phyloP scores from a whole-genome alignment of 1,140 invertebrate genomes.

The Drosophila obscura region DNA sequence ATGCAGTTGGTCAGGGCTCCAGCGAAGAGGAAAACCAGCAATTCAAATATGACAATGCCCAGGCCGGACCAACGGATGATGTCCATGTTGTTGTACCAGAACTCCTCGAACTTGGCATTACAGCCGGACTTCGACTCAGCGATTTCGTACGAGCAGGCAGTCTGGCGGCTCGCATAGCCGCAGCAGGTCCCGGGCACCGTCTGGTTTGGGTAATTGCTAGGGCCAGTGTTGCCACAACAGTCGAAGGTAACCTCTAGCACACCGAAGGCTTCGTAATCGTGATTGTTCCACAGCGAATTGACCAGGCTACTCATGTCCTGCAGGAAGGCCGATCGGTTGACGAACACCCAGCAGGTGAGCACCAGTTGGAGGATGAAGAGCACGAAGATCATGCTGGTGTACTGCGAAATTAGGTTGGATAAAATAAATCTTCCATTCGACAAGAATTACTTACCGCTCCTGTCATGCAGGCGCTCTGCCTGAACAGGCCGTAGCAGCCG shows the following conservation, averaged over 20 bases:
- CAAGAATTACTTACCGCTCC: conserved; percentile 86
- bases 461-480: conserved; percentile 91
- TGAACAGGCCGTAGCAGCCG: conserved; percentile 92
- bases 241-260: conserved; percentile 79
- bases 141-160: conserved; percentile 37
- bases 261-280: conserved; percentile 47
- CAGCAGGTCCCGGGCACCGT: conserved; percentile 84
- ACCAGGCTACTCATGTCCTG: conserved; percentile 82
- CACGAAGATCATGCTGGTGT: conserved; percentile 87
- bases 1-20: conserved; percentile 56
- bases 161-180: conserved; percentile 63
- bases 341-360: conserved; percentile 86
- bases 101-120: conserved; percentile 43
- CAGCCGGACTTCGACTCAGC: conserved; percentile 71
- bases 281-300: conserved; percentile 65
- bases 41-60: conserved; percentile 65
- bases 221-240: conserved; percentile 86
- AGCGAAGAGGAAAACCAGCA: conserved; percentile 66
- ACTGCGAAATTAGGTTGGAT: conserved; percentile 83
- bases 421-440: neutral
- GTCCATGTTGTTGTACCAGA: conserved; percentile 65
- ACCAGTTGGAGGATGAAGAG: conserved; percentile 87
- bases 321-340: conserved; percentile 84
- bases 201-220: conserved; percentile 78
- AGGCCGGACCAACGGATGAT: conserved; percentile 69